Conservation (phyloP, 2,113 vertebrate genomes). For the Eurystomus gularis region DNA sequence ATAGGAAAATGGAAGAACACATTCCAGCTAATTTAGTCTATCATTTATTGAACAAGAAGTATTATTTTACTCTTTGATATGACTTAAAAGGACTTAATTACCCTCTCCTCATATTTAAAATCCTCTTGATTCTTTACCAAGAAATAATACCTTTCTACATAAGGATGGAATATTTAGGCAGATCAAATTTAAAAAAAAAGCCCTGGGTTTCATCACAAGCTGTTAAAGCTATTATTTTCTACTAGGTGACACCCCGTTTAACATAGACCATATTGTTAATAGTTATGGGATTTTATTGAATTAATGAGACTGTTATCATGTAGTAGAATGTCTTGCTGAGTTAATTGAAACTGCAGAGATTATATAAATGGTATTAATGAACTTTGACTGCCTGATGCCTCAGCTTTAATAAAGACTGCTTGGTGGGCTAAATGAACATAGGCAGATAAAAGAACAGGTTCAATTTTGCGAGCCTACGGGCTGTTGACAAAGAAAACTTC, state of each 20-base stretch:
- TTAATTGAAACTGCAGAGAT: constrained; percentile 88
- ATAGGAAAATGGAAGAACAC: constrained; percentile 24
- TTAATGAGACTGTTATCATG: constrained; percentile 88
- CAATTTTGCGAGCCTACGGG: constrained; percentile 84
- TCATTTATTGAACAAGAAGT: constrained; percentile 64
- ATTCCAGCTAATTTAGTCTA: constrained; percentile 46
- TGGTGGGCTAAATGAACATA: constrained; percentile 87
- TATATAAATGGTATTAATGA: constrained; percentile 90
- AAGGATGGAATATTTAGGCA: constrained; percentile 75
- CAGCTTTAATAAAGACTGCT: constrained; percentile 86
- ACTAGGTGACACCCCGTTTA: constrained; percentile 87
- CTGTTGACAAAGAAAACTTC: constrained; percentile 79
- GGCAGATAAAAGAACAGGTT: constrained; percentile 86
- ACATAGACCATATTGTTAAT: constrained; percentile 89
- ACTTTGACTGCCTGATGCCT: constrained; percentile 86
- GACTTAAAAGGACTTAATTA: constrained; percentile 71
- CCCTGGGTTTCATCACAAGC: constrained; percentile 80
- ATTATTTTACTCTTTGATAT: constrained; percentile 60
- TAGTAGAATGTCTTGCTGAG: constrained; percentile 86
- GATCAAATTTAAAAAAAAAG: constrained; percentile 69
- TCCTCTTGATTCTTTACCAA: constrained; percentile 67
- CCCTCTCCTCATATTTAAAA: constrained; percentile 67
- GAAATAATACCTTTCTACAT: constrained; percentile 71
- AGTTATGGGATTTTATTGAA: constrained; percentile 89
- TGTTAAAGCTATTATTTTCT: constrained; percentile 88